Evolutionary conservation across 2,888 invertebrate genomes (phyloP), one percentile per base, ranked within the genome.

Genomic region (Bellardia bayeri): DNA sequence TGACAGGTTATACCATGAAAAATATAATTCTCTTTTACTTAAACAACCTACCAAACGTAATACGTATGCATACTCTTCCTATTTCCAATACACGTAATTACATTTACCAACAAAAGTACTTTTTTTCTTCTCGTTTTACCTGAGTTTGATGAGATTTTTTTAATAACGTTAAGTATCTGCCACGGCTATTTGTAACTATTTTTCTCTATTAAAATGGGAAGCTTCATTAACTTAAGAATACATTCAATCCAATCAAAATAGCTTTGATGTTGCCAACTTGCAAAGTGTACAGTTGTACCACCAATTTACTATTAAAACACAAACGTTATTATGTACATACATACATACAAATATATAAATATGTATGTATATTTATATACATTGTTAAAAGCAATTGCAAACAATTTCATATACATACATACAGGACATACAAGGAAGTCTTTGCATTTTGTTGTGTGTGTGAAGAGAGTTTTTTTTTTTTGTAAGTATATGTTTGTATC

Each of bases 221-320:
- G 81, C 66, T 80, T 72, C 68, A 68, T 83, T 80, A 75, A 82
- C 63, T 72, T 71, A 40, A 49, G 58, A 49, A 75, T 30, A 82
- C 76, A 69, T 13, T 6, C 64, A 82, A 72, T 82, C 42, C 45
- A 82, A 78, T 71, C 54, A 56, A 33, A 71, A 71, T 37, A 63
- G 9, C 37, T 71, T 69, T 11, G 42, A 45, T 74, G 58, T 66
- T 58, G 11, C n/a, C 23, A 16, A 33, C 51, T 13, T 33, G 58
- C 30, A n/a, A 37, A 64, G 16, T 8, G 11, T 51, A 69, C 7
- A 40, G 63, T 37, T 33, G 61, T 61, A 61, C 2, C 61, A 33
- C 33, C 14, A 61, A 6, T 61, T 61, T 61, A 61, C 45, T 45
- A 45, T 45, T 45, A 45, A 45, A 9, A 45, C 13, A 45, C 45